A percentile compares a stretch with the other conserved stretches of the same genome.
Conservation (phyloP, 2,797 vertebrate genomes). For the Potorous gilbertii region DNA sequence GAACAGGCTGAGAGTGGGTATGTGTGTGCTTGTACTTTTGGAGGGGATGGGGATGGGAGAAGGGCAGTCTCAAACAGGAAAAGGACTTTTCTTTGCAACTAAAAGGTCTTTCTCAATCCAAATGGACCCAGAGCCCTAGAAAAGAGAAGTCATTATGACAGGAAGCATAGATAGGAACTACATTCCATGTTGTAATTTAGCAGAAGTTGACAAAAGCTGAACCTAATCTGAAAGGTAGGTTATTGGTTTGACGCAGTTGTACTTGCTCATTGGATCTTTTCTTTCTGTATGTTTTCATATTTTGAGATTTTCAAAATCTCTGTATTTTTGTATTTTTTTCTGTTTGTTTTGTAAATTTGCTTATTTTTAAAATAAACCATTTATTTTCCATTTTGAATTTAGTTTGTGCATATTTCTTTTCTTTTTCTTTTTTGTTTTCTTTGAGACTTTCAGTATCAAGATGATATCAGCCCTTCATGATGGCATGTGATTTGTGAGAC, state of each 20-base stretch:
- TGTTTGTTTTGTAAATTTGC: conserved; percentile 81
- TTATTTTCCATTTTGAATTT: conserved; percentile 85
- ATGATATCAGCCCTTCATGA: conserved; percentile 8
- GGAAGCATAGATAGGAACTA: background rate
- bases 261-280: conserved; percentile 60
- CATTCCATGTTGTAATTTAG: background rate
- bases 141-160: background rate
- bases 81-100: background rate
- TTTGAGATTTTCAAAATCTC: conserved; percentile 69
- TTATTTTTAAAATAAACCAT: conserved; percentile 84
- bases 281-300: conserved; percentile 69
- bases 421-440: conserved; percentile 63
- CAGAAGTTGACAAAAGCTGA: background rate
- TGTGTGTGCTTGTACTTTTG: background rate
- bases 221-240: background rate
- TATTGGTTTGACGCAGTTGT: background rate
- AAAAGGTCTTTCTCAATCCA: background rate
- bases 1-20: background rate
- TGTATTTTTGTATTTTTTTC: conserved; percentile 82
- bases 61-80: background rate
- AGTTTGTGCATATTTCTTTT: conserved; percentile 83
- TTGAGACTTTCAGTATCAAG: conserved; percentile 33
- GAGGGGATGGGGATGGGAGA: background rate
- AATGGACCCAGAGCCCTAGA: background rate
- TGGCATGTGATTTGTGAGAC: background rate